Evolutionary conservation across 2,888 invertebrate species (phyloP).

Genomic region (Muschampia plurimacula): DNA sequence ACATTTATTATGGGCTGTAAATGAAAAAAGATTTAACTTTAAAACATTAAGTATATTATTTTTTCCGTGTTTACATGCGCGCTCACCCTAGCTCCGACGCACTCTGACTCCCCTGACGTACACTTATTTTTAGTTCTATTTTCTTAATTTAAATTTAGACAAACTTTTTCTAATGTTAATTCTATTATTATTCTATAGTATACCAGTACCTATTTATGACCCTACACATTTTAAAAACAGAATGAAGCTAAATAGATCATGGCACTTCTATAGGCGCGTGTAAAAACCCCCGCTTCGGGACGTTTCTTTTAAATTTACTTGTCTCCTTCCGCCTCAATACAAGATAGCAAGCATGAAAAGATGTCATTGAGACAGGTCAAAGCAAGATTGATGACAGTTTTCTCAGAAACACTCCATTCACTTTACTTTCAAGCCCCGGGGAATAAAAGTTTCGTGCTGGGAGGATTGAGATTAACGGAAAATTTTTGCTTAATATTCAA

Average conservation of each 20-base stretch:
- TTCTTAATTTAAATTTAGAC: no score
- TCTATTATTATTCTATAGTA: no score
- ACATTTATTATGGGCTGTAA: no score
- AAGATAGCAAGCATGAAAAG: constrained; percentile 63
- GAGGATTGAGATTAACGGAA: constrained; percentile 44
- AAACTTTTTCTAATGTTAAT: no score
- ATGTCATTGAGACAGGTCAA: constrained; percentile 59
- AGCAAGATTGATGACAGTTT: constrained; percentile 73
- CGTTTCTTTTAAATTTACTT: constrained; percentile 40
- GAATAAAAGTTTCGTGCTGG: constrained; percentile 59
- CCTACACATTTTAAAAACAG: constrained; percentile 42
- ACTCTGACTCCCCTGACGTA: no score
- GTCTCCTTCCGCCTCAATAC: constrained; percentile 51
- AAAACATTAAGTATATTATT: no score
- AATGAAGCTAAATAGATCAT: constrained; percentile 45
- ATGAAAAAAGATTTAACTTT: no score
- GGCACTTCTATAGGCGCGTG: constrained; percentile 2
- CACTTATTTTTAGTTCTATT: no score
- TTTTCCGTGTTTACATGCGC: no score
- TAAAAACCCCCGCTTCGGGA: constrained; percentile 30
- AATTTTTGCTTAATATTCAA: constrained; percentile 31
- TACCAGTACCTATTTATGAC: no score
- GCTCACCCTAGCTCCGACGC: no score
- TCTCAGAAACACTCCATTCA: constrained; percentile 62
- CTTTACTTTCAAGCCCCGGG: constrained; percentile 52